Conservation (phyloP, 2,888 invertebrate genomes). For the Phengaris alcon region DNA sequence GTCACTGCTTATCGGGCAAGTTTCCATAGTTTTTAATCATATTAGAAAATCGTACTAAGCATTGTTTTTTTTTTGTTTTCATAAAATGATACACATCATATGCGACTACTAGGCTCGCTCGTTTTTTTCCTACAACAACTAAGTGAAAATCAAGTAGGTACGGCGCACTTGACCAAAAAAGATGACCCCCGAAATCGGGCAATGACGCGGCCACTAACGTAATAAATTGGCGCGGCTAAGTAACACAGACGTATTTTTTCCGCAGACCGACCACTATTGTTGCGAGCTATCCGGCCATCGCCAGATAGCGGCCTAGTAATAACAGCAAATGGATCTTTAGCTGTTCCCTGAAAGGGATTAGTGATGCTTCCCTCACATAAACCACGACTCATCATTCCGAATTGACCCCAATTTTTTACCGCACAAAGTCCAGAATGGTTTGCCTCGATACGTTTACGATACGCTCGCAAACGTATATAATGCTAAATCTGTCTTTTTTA, state of each 20-base stretch:
- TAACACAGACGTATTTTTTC: conserved; percentile 26
- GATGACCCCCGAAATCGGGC: conserved; percentile 4
- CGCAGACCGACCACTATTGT: conserved; percentile 28
- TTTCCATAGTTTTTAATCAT: too few species aligned
- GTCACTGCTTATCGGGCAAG: too few species aligned
- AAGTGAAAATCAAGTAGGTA: not conserved
- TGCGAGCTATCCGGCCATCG: conserved; percentile 43
- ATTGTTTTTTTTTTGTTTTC: too few species aligned
- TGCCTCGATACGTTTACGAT: conserved; percentile 1
- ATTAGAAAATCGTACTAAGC: too few species aligned
- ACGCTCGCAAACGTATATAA: conserved; percentile 19
- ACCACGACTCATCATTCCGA: conserved; percentile 17
- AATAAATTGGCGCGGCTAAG: conserved; percentile 2
- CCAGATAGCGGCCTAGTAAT: conserved; percentile 43
- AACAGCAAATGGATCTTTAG: conserved; percentile 54
- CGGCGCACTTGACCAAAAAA: not conserved
- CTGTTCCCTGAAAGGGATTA: conserved; percentile 45
- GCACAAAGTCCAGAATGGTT: not conserved
- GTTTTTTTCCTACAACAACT: not conserved
- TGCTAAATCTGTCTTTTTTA: conserved; percentile 25
- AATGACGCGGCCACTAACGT: conserved; percentile 5
- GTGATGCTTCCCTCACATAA: conserved; percentile 35
- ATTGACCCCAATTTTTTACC: conserved; percentile 5
- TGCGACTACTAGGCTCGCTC: too few species aligned
- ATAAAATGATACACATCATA: too few species aligned